Base-by-base conservation (phyloP, 2,113 vertebrate species). In the Tringa solitaria region DNA sequence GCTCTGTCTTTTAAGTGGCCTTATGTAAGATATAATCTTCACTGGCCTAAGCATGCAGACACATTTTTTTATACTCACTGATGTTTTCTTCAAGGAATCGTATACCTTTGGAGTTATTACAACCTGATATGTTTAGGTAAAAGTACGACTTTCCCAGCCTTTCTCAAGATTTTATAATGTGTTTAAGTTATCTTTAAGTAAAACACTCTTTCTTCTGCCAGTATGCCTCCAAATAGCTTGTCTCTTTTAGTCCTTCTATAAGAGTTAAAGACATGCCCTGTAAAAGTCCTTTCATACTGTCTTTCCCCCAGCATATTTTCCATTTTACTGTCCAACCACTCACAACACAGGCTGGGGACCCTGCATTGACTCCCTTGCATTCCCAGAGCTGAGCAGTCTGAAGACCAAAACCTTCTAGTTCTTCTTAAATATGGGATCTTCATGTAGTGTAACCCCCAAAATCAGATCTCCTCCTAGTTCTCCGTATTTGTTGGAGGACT, bases 1-100 rank as follows among this genome's bases (percentile, higher is more conserved):
- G 48, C 57, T 75, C 93, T 87, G 27, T 84, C 76, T 95, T 95
- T 95, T 82, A 95, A 89, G 57, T 82, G 77, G 80, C 45, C 65
- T 84, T 74, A 56, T 46, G 12, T 59, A 88, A 90, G 79, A 59
- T 87, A 27, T 14, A 69, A 89, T 73, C 86, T 82, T 89, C 65
- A 73, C 37, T 84, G 80, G 92, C 65, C 73, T 73, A 65, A 57
- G 65, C 50, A 75, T 69, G 73, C 45, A 91, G 48, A 65, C 48
- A 48, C 30, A 20, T 33, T 72, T 60, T 89, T 90, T 60, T 69
- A 46, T 51, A 39, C 43, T 90, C 41, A 88, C 28, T 81, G 51
- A 78, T 70, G 21, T 77, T 84, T 93, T 86, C 72, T n/a, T 77
- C 57, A 86, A 75, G 69, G 79, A 92, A 84, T 67, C 7, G 0